Conservation (phyloP, 2,888 invertebrate species). For the Ichneumon xanthorius region DNA sequence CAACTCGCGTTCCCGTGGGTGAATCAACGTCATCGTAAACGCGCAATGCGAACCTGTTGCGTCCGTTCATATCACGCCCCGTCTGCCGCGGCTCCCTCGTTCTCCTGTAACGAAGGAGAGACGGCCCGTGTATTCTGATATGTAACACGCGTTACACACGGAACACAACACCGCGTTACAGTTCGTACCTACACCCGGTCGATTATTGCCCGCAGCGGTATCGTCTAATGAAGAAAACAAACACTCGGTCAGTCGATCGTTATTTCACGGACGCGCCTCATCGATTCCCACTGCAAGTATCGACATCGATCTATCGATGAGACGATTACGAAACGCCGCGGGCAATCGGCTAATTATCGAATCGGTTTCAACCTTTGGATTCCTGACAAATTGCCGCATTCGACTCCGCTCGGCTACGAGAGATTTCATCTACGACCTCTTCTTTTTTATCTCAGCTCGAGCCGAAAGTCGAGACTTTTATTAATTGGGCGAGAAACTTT, state of each 20-base stretch:
- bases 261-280: conserved; percentile 31
- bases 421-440: conserved; percentile 7
- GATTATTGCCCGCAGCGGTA: neutral
- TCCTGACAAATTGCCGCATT: conserved; percentile 33
- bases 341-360: conserved; percentile 18
- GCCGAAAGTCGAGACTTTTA: conserved; percentile 45
- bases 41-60: conserved; percentile 68
- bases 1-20: conserved; percentile 63
- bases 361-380: conserved; percentile 26
- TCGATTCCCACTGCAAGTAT: conserved; percentile 2
- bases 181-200: neutral
- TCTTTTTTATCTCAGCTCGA: neutral
- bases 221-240: conserved; percentile 32
- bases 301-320: conserved; percentile 9
- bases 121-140: conserved; percentile 28
- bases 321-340: conserved; percentile 2
- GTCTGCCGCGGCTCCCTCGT: conserved; percentile 42
- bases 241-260: conserved; percentile 40
- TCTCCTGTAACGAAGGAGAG: conserved; percentile 31
- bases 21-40: conserved; percentile 66
- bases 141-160: conserved; percentile 20
- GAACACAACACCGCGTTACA: neutral
- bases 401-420: neutral
- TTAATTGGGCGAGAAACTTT: no score
- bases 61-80: conserved; percentile 55